Evolutionary conservation across 2,888 invertebrate species (phyloP), one percentile per base, ranked within the genome.

Genomic region (Aleiodes testaceus): DNA sequence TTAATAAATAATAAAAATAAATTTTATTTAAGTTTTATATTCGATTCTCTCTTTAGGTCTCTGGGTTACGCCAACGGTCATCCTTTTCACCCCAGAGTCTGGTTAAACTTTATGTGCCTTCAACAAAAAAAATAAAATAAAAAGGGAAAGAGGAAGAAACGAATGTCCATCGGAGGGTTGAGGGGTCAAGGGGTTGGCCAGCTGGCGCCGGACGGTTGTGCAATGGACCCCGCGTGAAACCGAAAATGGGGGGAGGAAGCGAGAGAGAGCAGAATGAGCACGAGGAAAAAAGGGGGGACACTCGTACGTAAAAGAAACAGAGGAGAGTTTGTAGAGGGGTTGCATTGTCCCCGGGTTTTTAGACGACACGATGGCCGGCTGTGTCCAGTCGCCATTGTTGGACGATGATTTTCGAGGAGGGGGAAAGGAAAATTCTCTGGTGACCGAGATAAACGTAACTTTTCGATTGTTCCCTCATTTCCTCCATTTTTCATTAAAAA

Each of bases 171-270:
- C 49, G 71, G 63, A 50, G 66, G 70, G 70, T 55, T 70, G 61
- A 52, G 61, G 75, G 86, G 87, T 87, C 86, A 87, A 87, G 87
- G 86, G 87, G 87, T 87, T 87, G 86, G 84, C 84, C 87, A 86
- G 86, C 86, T 86, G 86, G 81, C 81, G 79, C 79, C 76, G 85
- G 85, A 86, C 87, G 84, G 85, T 86, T 85, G 85, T 67, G 67
- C 64, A 67, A 63, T 67, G 71, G 71, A 72, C 67, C 79, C 78
- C 78, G 30, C 42, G 45, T 52, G 30, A 53, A n/a, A 55, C 70
- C 14, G 42, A 59, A 59, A 59, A 59, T 16, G 22, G 45, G 64
- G 44, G 64, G 64, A 20, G 49, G 49, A 22, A 20, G 64, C 12
- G 30, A 50, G 36, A 65, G 16, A 36, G 22, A 30, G 30, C 11